Evolutionary conservation across 2,113 vertebrate genomes (phyloP), one percentile per base, ranked within the genome.

Genomic region (Larimichthys crocea): DNA sequence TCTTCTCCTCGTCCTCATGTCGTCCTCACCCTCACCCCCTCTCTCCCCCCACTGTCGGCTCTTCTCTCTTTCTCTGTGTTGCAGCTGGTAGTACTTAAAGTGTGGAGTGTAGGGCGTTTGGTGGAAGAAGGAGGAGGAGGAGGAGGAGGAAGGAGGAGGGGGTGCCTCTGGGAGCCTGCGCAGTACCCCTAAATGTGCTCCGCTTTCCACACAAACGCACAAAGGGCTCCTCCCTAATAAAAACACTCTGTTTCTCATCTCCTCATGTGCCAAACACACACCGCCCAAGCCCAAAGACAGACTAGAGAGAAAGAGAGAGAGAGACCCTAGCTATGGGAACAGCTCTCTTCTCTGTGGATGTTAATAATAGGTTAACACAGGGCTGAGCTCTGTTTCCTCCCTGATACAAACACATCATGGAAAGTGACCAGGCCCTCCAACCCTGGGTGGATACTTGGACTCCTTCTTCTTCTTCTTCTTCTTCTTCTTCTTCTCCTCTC

Each of bases 61-160:
- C 52, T 52, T 86, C 84, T 80, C 71, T 83, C 80, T 83, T 79
- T 80, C 89, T 91, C 74, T 60, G 74, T 74, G 74, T 86, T 87
- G 91, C 95, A 95, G 94, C 95, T 95, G 95, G 94, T 94, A 91
- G 92, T 91, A 93, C 90, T 96, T 95, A 95, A 76, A 89, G 88
- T 84, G 85, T 84, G 85, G 86, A 88, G 87, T 80, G 91, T 77
- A 74, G 82, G 91, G 91, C 62, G 85, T 86, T 89, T 42, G 79
- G 86, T 74, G 81, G 86, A 79, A 74, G 87, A 26, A 63, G 63
- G 5, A 17, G 81, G 14, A 60, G 69, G 29, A 3, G 55, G 20
- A 16, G 24, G 19, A 10, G 48, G 10, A 10, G 65, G 24, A 26
- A 31, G 48, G 2, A 49, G 74, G 22, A 40, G 4, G 67, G 53